These are phyloP conservation scores for Gulo gulo DNA, from an alignment of 2,113 vertebrate species.

Conservation along the genomic window DNA sequence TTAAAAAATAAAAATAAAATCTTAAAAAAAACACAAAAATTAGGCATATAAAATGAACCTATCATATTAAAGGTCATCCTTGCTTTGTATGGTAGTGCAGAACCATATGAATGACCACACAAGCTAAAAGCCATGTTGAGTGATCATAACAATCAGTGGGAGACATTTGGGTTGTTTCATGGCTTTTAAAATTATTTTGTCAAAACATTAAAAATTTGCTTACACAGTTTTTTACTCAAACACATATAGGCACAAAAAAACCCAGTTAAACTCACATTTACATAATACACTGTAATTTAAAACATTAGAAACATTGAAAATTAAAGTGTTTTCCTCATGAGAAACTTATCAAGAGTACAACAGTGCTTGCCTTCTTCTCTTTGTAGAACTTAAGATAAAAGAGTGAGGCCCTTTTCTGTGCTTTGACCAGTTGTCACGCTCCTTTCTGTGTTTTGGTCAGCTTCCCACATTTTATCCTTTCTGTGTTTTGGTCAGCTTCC, in stretches of 20 bases:
- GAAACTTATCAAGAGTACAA: background rate
- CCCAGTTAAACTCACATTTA: background rate
- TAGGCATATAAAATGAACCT: background rate
- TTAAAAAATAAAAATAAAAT: background rate
- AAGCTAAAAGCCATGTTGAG: background rate
- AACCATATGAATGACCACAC: background rate
- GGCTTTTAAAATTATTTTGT: background rate
- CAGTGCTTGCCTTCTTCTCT: accelerated
- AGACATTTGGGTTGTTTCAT: background rate
- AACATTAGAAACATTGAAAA: background rate
- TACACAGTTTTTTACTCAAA: background rate
- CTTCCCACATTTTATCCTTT: background rate
- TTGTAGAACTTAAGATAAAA: background rate
- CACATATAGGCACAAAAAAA: background rate
- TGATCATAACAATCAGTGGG: background rate
- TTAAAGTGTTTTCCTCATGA: background rate
- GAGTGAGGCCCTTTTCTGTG: no score
- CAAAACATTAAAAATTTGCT: background rate
- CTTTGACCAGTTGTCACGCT: no score
- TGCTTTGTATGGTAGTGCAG: background rate
- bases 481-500: background rate
- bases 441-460: background rate
- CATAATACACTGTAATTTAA: background rate
- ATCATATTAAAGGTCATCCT: background rate
- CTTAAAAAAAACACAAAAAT: background rate